These are phyloP conservation scores for Rhagoletis zephyria DNA, from an alignment of 1,140 invertebrate genomes.

Conservation along the genomic window DNA sequence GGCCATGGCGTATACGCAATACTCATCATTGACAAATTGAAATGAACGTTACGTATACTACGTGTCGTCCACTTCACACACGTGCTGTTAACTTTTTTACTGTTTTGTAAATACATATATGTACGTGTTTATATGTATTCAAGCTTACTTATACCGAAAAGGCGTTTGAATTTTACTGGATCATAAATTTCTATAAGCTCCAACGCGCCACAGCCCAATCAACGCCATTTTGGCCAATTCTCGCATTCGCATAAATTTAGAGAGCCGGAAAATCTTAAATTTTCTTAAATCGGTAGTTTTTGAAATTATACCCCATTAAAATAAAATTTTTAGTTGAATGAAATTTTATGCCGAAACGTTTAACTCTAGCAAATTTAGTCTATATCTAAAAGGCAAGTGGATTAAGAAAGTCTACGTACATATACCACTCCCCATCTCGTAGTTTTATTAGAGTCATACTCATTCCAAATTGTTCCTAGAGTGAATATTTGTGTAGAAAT, in stretches of 20 bases:
- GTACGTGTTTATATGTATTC: not conserved
- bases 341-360: too few relatives aligned
- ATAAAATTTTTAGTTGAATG: too few relatives aligned
- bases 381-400: too few relatives aligned
- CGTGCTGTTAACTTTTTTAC: not conserved
- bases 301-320: not conserved
- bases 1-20: not conserved
- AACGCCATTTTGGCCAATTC: not conserved
- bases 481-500: too few relatives aligned
- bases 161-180: not conserved
- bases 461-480: too few relatives aligned
- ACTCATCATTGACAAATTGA: not conserved
- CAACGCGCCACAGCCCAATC: not conserved
- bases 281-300: not conserved
- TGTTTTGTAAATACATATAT: not conserved
- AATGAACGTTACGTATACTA: conserved; percentile 25
- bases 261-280: not conserved
- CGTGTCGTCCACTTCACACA: not conserved
- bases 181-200: not conserved
- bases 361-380: too few relatives aligned
- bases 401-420: too few relatives aligned
- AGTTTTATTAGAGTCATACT: too few relatives aligned
- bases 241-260: too few relatives aligned
- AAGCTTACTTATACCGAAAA: not conserved
- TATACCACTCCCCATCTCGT: too few relatives aligned